These are phyloP conservation scores for Chironomus tentans DNA, from an alignment of 2,888 invertebrate species.

Conservation along the genomic window DNA sequence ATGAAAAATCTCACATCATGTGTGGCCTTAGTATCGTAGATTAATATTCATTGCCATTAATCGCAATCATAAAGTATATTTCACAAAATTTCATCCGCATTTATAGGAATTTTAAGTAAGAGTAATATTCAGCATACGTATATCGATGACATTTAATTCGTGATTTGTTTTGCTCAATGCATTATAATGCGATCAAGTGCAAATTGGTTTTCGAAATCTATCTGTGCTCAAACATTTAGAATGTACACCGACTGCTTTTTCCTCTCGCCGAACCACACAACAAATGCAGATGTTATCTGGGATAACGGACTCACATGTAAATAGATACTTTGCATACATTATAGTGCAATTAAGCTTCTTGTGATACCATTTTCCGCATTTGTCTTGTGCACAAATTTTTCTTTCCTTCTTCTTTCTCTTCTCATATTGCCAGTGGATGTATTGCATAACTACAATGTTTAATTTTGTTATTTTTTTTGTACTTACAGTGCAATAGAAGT, in stretches of 20 bases:
- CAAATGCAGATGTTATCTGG: slow-evolving; percentile 4
- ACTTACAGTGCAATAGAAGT: neutral
- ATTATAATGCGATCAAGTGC: neutral
- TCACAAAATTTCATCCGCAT: neutral
- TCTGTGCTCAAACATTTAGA: neutral
- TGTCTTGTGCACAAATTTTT: neutral
- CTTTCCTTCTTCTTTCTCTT: neutral
- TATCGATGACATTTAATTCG: neutral
- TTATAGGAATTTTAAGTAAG: neutral
- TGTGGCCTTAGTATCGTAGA: neutral
- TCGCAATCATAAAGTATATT: neutral
- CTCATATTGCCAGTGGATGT: neutral
- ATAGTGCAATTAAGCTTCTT: slow-evolving; percentile 9
- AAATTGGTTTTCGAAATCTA: neutral
- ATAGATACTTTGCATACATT: slow-evolving; percentile 18
- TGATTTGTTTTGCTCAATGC: neutral
- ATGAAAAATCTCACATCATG: neutral
- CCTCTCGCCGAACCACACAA: neutral
- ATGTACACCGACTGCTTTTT: slow-evolving; percentile 3
- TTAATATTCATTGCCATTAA: neutral
- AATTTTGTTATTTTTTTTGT: no score
- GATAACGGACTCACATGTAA: slow-evolving; percentile 15
- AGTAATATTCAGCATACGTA: neutral
- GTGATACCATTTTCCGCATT: slow-evolving; percentile 21
- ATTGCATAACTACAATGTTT: slow-evolving; percentile 1